phyloP scores from a whole-genome alignment of 2,888 invertebrate genomes.

The Daptonema setosum region DNA sequence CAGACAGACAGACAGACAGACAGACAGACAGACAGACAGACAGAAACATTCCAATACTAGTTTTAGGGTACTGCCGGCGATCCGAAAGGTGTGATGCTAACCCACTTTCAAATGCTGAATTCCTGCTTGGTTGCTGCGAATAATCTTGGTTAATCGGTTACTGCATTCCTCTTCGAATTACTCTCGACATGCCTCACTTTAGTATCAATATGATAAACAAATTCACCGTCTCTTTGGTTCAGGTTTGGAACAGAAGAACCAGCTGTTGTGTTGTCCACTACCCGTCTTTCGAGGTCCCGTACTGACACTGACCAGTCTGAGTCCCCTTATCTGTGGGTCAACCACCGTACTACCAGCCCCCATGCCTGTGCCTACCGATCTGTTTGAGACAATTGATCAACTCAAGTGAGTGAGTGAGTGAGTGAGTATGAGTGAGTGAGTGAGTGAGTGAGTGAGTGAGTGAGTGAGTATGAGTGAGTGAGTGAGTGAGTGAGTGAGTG shows the following conservation, averaged over 20 bases:
- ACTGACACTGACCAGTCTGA: slow-evolving; percentile 17
- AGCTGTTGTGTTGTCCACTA: slow-evolving; percentile 15
- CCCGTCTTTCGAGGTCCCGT: slow-evolving; percentile 23
- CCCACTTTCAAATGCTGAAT: slow-evolving; percentile 24
- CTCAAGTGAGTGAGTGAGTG: too few relatives aligned
- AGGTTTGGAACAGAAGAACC: background rate
- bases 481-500: too few relatives aligned
- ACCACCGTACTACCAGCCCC: slow-evolving; percentile 23
- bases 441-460: too few relatives aligned
- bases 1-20: too few relatives aligned
- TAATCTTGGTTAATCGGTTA: slow-evolving; percentile 16
- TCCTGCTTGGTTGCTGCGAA: slow-evolving; percentile 18
- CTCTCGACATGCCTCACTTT: background rate
- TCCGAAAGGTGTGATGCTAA: slow-evolving; percentile 19
- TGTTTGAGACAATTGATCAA: slow-evolving; percentile 19
- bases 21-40: background rate
- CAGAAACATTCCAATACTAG: too few relatives aligned
- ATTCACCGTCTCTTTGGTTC: too few relatives aligned
- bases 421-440: too few relatives aligned
- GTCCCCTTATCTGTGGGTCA: slow-evolving; percentile 19
- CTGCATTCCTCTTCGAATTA: too few relatives aligned
- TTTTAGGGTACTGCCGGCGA: slow-evolving; percentile 19
- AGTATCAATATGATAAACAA: background rate
- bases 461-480: too few relatives aligned
- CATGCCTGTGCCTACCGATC: slow-evolving; percentile 17